Percentiles rank a stretch among this genome's conserved stretches.
Conservation (phyloP, 1,140 invertebrate species). For the Pseudomyrmex flavicornis region DNA sequence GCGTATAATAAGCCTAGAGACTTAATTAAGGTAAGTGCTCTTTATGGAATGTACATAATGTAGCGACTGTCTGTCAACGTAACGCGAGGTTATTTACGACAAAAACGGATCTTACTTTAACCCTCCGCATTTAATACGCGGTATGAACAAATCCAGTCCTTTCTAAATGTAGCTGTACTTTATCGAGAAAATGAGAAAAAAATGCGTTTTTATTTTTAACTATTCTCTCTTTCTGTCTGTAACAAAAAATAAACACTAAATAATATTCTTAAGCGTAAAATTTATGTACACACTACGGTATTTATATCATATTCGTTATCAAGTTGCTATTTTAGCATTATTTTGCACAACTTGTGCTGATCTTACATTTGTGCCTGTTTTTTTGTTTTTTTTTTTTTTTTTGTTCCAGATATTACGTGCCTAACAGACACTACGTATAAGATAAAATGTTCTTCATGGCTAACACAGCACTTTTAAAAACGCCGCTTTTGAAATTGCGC, state of each 20-base stretch:
- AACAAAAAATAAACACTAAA: not conserved
- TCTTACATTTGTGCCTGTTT: not conserved
- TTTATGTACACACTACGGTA: too few relatives aligned
- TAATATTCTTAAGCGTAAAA: too few relatives aligned
- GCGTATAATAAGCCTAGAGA: slow-evolving; percentile 59
- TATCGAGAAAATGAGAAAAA: not conserved
- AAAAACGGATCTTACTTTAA: slow-evolving; percentile 33
- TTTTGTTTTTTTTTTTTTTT: not conserved
- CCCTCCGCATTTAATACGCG: not conserved
- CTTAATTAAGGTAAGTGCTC: slow-evolving; percentile 69
- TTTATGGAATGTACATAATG: slow-evolving; percentile 55
- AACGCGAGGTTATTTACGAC: slow-evolving; percentile 39
- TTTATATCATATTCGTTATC: not conserved
- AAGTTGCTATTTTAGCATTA: not conserved
- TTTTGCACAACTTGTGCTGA: not conserved
- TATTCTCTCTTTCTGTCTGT: not conserved
- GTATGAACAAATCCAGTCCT: not conserved
- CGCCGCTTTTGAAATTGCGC: slow-evolving; percentile 42
- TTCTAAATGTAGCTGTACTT: not conserved
- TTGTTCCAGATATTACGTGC: slow-evolving; percentile 13
- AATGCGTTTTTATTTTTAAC: not conserved
- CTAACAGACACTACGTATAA: slow-evolving; percentile 27
- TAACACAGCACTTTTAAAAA: slow-evolving; percentile 42
- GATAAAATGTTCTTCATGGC: slow-evolving; percentile 43
- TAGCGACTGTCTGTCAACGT: slow-evolving; percentile 52